Percentiles rank a stretch among this genome's conserved stretches.
phyloP scores from a whole-genome alignment of 2,888 invertebrate species.

The Dinocampus coccinellae region DNA sequence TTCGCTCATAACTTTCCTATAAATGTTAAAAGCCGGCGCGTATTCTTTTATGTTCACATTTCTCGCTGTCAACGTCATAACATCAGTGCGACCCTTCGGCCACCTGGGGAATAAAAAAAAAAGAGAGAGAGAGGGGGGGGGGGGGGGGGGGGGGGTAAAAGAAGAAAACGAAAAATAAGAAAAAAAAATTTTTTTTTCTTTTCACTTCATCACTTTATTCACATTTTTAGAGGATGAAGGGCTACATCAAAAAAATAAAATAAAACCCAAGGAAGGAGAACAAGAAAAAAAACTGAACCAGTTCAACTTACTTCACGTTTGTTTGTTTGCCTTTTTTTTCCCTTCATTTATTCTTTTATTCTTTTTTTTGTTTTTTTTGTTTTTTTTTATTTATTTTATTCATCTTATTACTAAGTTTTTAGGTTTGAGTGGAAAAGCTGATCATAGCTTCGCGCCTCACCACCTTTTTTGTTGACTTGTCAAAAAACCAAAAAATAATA shows the following conservation, averaged over 20 bases:
- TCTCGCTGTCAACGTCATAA: slow-evolving; percentile 22
- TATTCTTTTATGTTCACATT: slow-evolving; percentile 33
- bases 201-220: slow-evolving; percentile 8
- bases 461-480: slow-evolving; percentile 26
- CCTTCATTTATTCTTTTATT: neutral
- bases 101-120: slow-evolving; percentile 7
- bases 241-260: neutral
- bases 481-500: no score
- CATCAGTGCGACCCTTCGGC: slow-evolving; percentile 1
- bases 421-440: slow-evolving; percentile 34
- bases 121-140: neutral
- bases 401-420: slow-evolving; percentile 23
- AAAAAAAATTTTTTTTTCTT: slow-evolving; percentile 28
- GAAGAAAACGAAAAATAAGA: slow-evolving; percentile 7
- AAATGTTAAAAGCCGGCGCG: slow-evolving; percentile 54
- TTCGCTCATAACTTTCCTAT: slow-evolving; percentile 50
- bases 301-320: slow-evolving; percentile 28
- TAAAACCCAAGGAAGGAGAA: neutral
- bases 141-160: neutral
- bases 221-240: neutral
- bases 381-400: slow-evolving; percentile 11
- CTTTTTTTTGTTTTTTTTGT: neutral
- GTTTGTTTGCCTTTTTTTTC: no score
- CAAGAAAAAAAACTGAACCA: neutral
- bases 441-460: slow-evolving; percentile 31